A percentile compares a stretch with the other conserved stretches of the same genome.
phyloP scores from a whole-genome alignment of 2,113 vertebrate species.

The Pseudorasbora parva region DNA sequence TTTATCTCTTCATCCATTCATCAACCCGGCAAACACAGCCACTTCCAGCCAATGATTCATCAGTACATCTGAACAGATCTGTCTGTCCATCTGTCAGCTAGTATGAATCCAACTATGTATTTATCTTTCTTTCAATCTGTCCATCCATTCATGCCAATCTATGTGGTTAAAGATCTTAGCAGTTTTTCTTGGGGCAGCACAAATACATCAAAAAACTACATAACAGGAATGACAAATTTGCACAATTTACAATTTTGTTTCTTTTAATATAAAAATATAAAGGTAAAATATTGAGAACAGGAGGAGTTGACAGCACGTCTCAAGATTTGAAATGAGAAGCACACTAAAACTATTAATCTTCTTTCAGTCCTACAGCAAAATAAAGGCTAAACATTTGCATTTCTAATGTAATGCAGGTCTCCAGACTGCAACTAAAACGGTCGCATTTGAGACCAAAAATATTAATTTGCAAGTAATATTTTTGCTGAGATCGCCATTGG shows the following conservation, averaged over 20 bases:
- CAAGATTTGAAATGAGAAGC: background rate
- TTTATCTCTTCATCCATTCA: constrained; percentile 20
- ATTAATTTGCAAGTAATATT: too few relatives aligned
- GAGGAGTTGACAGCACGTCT: background rate
- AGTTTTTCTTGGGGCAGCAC: background rate
- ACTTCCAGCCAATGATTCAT: constrained; percentile 27
- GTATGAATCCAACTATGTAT: background rate
- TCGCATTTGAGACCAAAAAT: too few relatives aligned
- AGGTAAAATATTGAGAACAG: background rate
- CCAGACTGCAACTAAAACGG: too few relatives aligned
- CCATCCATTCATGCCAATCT: background rate
- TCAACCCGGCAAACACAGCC: background rate
- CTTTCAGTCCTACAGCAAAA: background rate
- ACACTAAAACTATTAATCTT: background rate
- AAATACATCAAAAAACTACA: background rate
- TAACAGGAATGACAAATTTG: background rate
- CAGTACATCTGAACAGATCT: constrained; percentile 26
- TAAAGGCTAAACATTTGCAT: background rate
- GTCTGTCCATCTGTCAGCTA: constrained; percentile 29
- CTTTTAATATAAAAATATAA: background rate
- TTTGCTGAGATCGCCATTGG: too few relatives aligned
- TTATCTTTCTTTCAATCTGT: background rate
- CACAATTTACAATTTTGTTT: background rate
- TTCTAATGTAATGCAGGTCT: too few relatives aligned
- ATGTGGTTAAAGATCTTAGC: background rate